Evolutionary conservation across 2,797 vertebrate genomes (phyloP).

Genomic region (Delichon dasypus): DNA sequence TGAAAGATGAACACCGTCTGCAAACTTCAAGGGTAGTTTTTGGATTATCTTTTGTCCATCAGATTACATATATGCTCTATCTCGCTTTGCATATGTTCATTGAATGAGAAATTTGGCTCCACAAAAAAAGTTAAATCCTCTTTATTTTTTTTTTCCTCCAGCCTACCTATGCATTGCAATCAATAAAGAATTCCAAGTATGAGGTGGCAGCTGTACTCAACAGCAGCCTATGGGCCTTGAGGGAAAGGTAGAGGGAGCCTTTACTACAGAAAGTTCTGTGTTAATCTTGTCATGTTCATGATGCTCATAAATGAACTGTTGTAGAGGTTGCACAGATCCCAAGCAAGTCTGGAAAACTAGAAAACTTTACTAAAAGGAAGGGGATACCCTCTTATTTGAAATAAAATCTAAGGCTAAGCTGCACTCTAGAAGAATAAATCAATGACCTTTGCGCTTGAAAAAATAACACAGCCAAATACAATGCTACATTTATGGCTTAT

Average conservation of each 20-base stretch:
- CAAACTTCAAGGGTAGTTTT: not conserved
- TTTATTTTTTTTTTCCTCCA: not conserved
- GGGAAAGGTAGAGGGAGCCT: not conserved
- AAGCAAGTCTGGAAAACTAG: not conserved
- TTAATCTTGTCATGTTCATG: not conserved
- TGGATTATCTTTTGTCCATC: not conserved
- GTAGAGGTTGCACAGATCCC: not conserved
- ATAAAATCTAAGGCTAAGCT: constrained; percentile 26
- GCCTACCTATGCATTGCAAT: not conserved
- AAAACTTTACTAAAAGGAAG: constrained; percentile 22
- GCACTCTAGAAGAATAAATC: not conserved
- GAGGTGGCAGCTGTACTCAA: not conserved
- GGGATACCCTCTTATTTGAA: constrained; percentile 8
- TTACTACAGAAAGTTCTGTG: constrained; percentile 18
- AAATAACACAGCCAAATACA: not conserved
- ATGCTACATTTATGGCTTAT: not conserved
- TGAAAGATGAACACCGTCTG: not conserved
- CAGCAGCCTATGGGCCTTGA: not conserved
- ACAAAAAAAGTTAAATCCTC: not conserved
- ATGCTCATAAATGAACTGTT: not conserved
- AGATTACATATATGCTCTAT: not conserved
- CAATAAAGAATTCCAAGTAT: not conserved
- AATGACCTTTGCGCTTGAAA: constrained; percentile 1
- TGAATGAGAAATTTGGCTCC: not conserved
- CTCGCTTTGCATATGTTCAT: not conserved